A percentile compares a stretch with the other conserved stretches of the same genome.
These are phyloP conservation scores for Metopolophium dirhodum DNA, from an alignment of 1,140 invertebrate species.

Conservation along the genomic window DNA sequence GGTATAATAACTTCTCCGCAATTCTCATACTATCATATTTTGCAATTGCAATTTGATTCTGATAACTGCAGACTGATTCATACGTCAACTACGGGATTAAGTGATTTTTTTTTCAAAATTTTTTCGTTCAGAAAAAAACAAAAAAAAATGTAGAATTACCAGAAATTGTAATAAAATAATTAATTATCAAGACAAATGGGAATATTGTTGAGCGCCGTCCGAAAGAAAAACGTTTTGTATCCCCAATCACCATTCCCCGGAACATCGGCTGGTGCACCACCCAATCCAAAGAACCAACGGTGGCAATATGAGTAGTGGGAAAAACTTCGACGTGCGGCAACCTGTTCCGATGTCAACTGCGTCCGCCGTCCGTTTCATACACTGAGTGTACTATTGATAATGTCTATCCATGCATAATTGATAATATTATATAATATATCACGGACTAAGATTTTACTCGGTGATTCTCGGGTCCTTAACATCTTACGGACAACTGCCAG, in stretches of 20 bases:
- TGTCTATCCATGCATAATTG: background rate
- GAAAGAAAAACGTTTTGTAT: conserved; percentile 5
- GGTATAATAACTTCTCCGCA: conserved; percentile 22
- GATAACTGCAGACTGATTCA: background rate
- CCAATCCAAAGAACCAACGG: background rate
- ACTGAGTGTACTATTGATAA: background rate
- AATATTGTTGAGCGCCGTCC: background rate
- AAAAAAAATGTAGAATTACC: background rate
- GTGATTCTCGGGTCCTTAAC: too few relatives aligned
- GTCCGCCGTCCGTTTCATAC: background rate
- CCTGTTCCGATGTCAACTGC: background rate
- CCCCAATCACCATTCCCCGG: background rate
- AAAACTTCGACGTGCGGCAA: background rate
- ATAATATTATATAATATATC: too few relatives aligned
- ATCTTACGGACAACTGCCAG: too few relatives aligned
- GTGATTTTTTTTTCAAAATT: background rate
- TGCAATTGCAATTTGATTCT: conserved; percentile 14
- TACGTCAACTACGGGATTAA: background rate
- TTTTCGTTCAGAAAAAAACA: background rate
- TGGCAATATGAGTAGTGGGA: background rate
- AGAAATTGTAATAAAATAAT: background rate
- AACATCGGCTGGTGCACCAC: background rate
- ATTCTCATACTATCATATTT: conserved; percentile 24
- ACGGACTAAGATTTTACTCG: too few relatives aligned
- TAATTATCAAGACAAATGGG: background rate